Evolutionary conservation across 2,113 vertebrate species (phyloP), one percentile per base, ranked within the genome.

Genomic region (Gopherus evgoodei): DNA sequence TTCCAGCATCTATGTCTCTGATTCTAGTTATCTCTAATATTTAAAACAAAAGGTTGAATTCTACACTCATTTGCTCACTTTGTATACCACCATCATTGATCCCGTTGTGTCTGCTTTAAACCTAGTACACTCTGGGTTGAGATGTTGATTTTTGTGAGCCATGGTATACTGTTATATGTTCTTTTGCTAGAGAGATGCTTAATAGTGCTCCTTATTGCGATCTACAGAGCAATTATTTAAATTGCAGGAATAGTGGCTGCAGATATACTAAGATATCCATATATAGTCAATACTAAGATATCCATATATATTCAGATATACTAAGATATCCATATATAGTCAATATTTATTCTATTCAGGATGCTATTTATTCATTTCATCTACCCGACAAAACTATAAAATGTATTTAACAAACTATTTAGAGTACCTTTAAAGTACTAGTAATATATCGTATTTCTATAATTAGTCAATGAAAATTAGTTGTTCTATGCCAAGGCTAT

Each of bases 251-350:
- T 29, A 44, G 62, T 76, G 27, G 82, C 56, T 76, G 11, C 24
- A 62, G 91, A 69, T 78, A 6, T 49, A 42, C 14, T 88, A 89
- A 93, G 75, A 88, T 5, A 29, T 24, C 0, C 27, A 88, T 88
- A 29, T 52, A 72, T 4, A 92, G 90, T 90, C 91, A 88, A 83
- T 96, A 95, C 14, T 88, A 89, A 93, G 75, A 88, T 5, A 29
- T 24, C 0, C 27, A 88, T 88, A 29, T 52, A 72, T 88, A 92
- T 9, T 83, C 24, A 62, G 91, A 69, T 78, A 6, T 49, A 42
- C 14, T 88, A 89, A 93, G 75, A 88, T 5, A 29, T 24, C 0
- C 27, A 88, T 88, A 29, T 52, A 72, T 4, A 92, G 90, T 90
- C 91, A 88, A 83, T 96, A 95, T 72, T 88, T 76, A 84, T 88